Evolutionary conservation across 2,888 invertebrate genomes (phyloP).

Genomic region (Tetragonula carbonaria): DNA sequence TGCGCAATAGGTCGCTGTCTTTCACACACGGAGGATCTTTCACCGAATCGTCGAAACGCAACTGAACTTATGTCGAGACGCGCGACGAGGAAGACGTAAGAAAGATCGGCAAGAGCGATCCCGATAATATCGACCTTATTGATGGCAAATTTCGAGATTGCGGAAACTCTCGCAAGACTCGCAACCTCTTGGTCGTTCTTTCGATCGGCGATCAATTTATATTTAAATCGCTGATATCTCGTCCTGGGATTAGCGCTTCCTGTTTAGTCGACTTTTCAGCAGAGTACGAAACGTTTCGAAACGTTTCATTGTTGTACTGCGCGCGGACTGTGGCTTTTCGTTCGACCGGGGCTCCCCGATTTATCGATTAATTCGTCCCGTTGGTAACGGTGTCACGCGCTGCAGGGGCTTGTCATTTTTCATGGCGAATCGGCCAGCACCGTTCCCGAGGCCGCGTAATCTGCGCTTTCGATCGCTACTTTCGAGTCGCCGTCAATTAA

Average conservation of each 20-base stretch:
- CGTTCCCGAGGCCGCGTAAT: slow-evolving; percentile 24
- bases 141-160: neutral
- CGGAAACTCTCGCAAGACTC: neutral
- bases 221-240: neutral
- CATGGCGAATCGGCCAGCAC: slow-evolving; percentile 29
- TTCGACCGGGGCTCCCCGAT: neutral
- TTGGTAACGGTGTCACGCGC: slow-evolving; percentile 44
- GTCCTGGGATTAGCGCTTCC: neutral
- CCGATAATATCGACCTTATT: slow-evolving; percentile 25
- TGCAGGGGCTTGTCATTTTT: slow-evolving; percentile 45
- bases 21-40: slow-evolving; percentile 26
- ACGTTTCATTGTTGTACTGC: neutral
- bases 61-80: slow-evolving; percentile 6
- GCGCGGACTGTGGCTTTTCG: neutral
- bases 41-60: slow-evolving; percentile 47
- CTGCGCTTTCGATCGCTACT: slow-evolving; percentile 50
- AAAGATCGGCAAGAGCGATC: slow-evolving; percentile 5
- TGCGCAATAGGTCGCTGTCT: slow-evolving; percentile 57
- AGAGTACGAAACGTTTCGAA: neutral
- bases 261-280: neutral
- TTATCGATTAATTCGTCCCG: slow-evolving; percentile 27
- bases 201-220: neutral
- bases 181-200: neutral
- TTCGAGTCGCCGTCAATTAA: slow-evolving; percentile 52
- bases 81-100: slow-evolving; percentile 10